These are phyloP conservation scores for Dolichopus griseipennis DNA, from an alignment of 2,888 invertebrate species.

Conservation along the genomic window DNA sequence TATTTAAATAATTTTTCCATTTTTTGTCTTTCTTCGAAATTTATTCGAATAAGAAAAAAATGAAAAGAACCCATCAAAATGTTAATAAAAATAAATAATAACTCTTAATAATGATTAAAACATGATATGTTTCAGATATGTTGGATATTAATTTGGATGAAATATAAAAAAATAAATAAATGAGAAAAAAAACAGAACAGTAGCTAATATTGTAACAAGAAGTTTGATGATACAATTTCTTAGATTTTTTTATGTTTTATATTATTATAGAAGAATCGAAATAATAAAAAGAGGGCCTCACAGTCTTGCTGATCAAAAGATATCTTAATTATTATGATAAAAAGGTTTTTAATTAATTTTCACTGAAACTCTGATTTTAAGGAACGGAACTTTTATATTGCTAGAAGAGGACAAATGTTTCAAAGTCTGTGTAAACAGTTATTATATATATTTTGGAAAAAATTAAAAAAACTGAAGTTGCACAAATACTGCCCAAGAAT, in stretches of 20 bases:
- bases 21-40: neutral
- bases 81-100: neutral
- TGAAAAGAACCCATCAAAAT: neutral
- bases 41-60: neutral
- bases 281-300: too few relatives aligned
- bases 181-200: neutral
- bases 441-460: too few relatives aligned
- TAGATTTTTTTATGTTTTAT: neutral
- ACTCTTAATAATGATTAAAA: neutral
- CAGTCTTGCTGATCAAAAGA: too few relatives aligned
- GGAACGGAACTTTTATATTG: too few relatives aligned
- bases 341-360: too few relatives aligned
- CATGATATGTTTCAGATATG: neutral
- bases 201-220: neutral
- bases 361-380: too few relatives aligned
- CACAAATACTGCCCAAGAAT: too few relatives aligned
- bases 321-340: too few relatives aligned
- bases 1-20: neutral
- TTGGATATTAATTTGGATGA: neutral
- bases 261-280: too few relatives aligned
- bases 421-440: too few relatives aligned
- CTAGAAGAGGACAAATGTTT: too few relatives aligned
- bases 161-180: neutral
- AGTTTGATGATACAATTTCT: neutral
- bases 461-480: too few relatives aligned